Evolutionary conservation across 2,113 vertebrate species (phyloP).

Genomic region (Corydoras maculifer): DNA sequence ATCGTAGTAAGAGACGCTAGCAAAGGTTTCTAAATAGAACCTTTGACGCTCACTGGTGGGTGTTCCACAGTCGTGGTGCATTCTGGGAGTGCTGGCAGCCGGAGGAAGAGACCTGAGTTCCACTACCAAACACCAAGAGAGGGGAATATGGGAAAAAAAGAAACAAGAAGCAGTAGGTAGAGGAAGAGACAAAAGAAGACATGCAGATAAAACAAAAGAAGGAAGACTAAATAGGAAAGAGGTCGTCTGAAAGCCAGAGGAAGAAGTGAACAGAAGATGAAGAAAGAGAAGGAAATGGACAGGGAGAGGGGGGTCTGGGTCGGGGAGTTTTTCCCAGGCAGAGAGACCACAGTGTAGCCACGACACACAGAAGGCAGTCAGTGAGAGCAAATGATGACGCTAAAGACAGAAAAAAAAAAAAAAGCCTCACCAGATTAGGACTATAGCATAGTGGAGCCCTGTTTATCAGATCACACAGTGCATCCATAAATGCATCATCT

Average conservation of each 20-base stretch:
- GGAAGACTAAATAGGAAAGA: slow-evolving; percentile 12
- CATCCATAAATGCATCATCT: too few relatives aligned
- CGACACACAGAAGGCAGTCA: slow-evolving; percentile 30
- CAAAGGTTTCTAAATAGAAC: slow-evolving; percentile 62
- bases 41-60: slow-evolving; percentile 63
- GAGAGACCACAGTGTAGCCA: slow-evolving; percentile 31
- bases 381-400: background rate
- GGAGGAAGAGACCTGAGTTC: slow-evolving; percentile 50
- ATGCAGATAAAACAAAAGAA: slow-evolving; percentile 12
- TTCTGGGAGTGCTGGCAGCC: slow-evolving; percentile 62
- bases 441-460: background rate
- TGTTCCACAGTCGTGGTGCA: slow-evolving; percentile 55
- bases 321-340: slow-evolving; percentile 33
- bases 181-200: background rate
- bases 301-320: background rate
- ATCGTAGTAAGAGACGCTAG: slow-evolving; percentile 15
- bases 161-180: background rate
- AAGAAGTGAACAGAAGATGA: background rate
- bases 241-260: slow-evolving; percentile 16
- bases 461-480: background rate
- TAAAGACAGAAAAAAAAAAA: slow-evolving; percentile 23
- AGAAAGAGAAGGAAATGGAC: background rate
- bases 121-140: slow-evolving; percentile 48
- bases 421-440: slow-evolving; percentile 15
- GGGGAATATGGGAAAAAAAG: background rate